These are phyloP conservation scores for Drosophila nebulosa DNA, from an alignment of 1,140 invertebrate species.

Conservation along the genomic window DNA sequence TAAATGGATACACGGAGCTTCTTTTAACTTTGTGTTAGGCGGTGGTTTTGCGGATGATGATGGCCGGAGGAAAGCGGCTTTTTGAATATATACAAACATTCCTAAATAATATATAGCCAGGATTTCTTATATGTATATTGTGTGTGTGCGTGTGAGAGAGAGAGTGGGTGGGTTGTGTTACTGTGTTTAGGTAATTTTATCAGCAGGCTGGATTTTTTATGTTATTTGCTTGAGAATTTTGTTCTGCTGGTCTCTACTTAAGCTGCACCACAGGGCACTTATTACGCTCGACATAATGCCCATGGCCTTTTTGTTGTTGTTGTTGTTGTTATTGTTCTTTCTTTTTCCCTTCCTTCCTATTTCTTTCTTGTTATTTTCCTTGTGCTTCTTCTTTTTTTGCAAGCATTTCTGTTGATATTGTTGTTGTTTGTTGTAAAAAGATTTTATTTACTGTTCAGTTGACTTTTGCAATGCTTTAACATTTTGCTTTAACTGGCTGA, in stretches of 20 bases:
- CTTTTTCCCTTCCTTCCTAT: background rate
- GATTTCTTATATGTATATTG: background rate
- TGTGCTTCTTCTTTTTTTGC: background rate
- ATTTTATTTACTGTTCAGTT: slow-evolving; percentile 14
- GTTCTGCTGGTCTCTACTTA: slow-evolving; percentile 1
- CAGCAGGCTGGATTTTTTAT: slow-evolving; percentile 22
- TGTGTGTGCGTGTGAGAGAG: background rate
- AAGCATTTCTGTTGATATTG: background rate
- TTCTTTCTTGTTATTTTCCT: background rate
- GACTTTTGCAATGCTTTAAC: background rate
- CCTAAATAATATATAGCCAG: slow-evolving; percentile 15
- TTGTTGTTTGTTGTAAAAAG: background rate
- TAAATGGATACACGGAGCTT: slow-evolving; percentile 12
- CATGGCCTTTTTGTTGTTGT: background rate
- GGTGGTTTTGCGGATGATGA: background rate
- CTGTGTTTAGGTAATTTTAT: slow-evolving; percentile 33
- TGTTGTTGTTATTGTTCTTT: background rate
- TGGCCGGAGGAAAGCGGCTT: slow-evolving; percentile 32
- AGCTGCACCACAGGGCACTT: slow-evolving; percentile 43
- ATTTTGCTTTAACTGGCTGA: background rate
- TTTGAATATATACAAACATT: slow-evolving; percentile 42
- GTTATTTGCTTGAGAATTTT: background rate
- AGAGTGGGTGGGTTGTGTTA: background rate
- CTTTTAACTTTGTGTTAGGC: background rate
- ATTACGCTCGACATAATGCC: slow-evolving; percentile 30